Base-by-base conservation (phyloP, 2,888 invertebrate genomes). In the Xestobium rufovillosum region DNA sequence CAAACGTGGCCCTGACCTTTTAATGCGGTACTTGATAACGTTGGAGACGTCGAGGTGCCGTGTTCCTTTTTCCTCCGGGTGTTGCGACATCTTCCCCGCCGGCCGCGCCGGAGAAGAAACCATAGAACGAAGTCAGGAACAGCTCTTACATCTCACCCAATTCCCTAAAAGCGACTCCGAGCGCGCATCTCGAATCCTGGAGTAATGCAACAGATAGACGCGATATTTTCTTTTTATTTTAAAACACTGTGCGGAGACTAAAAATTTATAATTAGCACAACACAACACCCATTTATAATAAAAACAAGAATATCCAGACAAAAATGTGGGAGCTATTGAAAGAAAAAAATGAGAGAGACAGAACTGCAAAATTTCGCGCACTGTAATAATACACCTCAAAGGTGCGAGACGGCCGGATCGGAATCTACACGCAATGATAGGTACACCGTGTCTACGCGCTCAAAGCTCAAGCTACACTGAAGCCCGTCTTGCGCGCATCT, bases 401-500 rank as follows among this genome's bases (percentile, higher is more conserved):
- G 23, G 6, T 19, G 6, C n/a, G 23, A 6, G 6, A 19, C n/a
- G 8, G 36, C 34, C 9, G 30, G 19, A 14, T 29, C 26, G 11
- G 25, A 19, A 29, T 36, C 23, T 19, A 30, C 30, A 23, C 17
- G 44, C 53, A 50, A n/a, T n/a, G n/a, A n/a, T n/a, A n/a, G n/a
- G n/a, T n/a, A n/a, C n/a, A n/a, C n/a, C n/a, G 50, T 57, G 59
- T 53, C 57, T 51, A 54, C 61, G 52, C 56, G 52, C 53, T 56
- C 53, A 53, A 56, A 56, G 62, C 59, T 57, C 54, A 57, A 59
- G 57, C 62, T 58, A 53, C 56, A 64, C 64, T 64, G 61, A 60
- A 50, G 50, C 44, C 40, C 50, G 45, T 49, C 55, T 52, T 42
- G 48, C 39, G 43, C 42, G 48, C 57, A 57, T 55, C 57, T 58